Evolutionary conservation across 2,797 vertebrate species (phyloP), one percentile per base, ranked within the genome.

Genomic region (Danio jaintianensis): DNA sequence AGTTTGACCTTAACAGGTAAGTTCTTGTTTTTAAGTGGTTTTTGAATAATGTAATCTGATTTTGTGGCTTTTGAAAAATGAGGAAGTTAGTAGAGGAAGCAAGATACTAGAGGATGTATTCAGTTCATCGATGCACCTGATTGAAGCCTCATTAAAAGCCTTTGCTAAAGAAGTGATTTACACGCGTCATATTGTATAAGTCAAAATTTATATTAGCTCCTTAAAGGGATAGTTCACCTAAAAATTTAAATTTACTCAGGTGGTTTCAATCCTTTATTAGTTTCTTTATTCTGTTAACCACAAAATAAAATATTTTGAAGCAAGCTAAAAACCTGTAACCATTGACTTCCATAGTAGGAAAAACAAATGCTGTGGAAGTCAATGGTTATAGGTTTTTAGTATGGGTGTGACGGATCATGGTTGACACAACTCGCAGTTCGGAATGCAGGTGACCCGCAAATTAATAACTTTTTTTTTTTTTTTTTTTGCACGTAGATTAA

Each of bases 1-100:
- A 86, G 9, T 0, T 96, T 82, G 91, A 95, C 88, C 90, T 99
- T 75, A 90, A 91, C 85, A 91, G 95, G 98, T 98, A 78, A 0
- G 79, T 82, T 64, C 18, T 45, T 56, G 47, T 40, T 20, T 70
- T 72, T 59, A 45, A 55, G 7, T 38, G 8, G n/a, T 20, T 15
- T 10, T 75, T 40, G 11, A 18, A 6, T 38, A 42, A 29, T 59
- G 15, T 59, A 64, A 38, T 7, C 8, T 29, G 16, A 42, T 16
- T 45, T 45, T 55, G 13, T 43, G 18, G 38, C 4, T 36, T 76
- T 22, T 4, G 4, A 7, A 22, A 43, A n/a, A 50, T 38, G 29
- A 36, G 10, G 40, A 53, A 47, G 15, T 53, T 4, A 4, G 29
- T 29, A 29, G 3, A 29, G 29, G 29, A 29, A 29, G 29, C 29